Percentiles rank a stretch among this genome's conserved stretches.
phyloP scores from a whole-genome alignment of 2,113 vertebrate species.

The Peromyscus polionotus region DNA sequence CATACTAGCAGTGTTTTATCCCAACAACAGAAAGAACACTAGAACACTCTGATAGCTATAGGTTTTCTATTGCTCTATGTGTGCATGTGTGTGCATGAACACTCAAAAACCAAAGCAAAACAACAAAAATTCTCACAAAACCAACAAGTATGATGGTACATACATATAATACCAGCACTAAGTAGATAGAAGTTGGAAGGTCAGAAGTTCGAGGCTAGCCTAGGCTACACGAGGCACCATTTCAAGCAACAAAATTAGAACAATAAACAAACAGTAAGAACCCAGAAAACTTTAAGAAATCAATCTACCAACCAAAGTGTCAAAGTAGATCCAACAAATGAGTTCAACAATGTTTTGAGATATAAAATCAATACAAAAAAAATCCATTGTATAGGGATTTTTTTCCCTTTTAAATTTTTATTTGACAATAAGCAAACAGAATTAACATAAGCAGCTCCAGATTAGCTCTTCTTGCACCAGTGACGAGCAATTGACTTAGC shows the following conservation, averaged over 20 bases:
- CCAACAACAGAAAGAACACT: neutral
- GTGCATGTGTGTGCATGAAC: too few relatives aligned
- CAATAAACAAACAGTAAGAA: neutral
- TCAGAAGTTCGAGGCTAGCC: too few relatives aligned
- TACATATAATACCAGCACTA: neutral
- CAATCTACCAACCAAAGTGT: neutral
- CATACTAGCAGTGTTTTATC: neutral
- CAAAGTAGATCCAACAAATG: neutral
- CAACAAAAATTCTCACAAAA: neutral
- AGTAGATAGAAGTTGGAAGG: neutral
- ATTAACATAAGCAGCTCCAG: constrained; percentile 6
- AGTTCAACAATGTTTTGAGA: neutral
- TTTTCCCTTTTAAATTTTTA: constrained; percentile 68
- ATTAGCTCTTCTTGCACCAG: neutral
- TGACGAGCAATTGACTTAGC: neutral
- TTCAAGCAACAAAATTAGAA: neutral
- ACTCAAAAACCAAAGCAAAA: neutral
- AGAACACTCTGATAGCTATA: neutral
- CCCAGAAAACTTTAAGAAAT: neutral
- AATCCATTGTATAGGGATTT: neutral
- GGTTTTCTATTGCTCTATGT: neutral
- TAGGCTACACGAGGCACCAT: neutral
- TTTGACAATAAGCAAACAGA: constrained; percentile 75
- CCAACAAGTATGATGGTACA: too few relatives aligned
- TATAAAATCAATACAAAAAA: neutral